A percentile compares a stretch with the other conserved stretches of the same genome.
phyloP scores from a whole-genome alignment of 2,888 invertebrate species.

The Phyto melanocephala region DNA sequence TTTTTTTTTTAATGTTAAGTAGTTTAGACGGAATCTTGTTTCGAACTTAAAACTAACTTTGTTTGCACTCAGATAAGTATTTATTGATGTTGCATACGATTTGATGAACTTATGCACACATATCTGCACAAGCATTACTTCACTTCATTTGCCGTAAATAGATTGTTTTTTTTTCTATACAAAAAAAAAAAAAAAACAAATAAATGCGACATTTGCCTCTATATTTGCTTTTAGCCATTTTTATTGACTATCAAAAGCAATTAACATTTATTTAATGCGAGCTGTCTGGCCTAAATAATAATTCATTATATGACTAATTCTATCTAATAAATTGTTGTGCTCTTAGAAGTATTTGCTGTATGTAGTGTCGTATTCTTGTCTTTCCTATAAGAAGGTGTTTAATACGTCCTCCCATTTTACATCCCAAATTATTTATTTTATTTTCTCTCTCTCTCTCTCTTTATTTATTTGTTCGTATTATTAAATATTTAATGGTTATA shows the following conservation, averaged over 20 bases:
- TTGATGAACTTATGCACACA: too few species aligned
- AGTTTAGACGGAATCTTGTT: too few species aligned
- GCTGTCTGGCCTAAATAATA: conserved; percentile 49
- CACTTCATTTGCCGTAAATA: too few species aligned
- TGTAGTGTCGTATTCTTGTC: neutral
- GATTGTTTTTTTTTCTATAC: too few species aligned
- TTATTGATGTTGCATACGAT: too few species aligned
- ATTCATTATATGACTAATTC: conserved; percentile 3
- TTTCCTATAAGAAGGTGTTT: neutral
- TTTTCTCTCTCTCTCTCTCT: too few species aligned
- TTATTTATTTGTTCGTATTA: neutral
- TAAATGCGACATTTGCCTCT: too few species aligned
- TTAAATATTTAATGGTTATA: neutral
- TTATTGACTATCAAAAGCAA: conserved; percentile 24
- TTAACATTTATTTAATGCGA: conserved; percentile 27
- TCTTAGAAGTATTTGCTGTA: neutral
- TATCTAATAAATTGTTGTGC: neutral
- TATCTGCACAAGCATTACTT: too few species aligned
- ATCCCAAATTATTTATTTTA: neutral
- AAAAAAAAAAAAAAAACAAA: too few species aligned
- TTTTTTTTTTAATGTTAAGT: too few species aligned
- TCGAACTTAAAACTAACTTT: too few species aligned
- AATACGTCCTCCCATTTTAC: neutral
- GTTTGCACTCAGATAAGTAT: too few species aligned
- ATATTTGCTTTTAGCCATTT: conserved; percentile 8